phyloP scores from a whole-genome alignment of 2,888 invertebrate genomes.

The Drosophila diplacantha region DNA sequence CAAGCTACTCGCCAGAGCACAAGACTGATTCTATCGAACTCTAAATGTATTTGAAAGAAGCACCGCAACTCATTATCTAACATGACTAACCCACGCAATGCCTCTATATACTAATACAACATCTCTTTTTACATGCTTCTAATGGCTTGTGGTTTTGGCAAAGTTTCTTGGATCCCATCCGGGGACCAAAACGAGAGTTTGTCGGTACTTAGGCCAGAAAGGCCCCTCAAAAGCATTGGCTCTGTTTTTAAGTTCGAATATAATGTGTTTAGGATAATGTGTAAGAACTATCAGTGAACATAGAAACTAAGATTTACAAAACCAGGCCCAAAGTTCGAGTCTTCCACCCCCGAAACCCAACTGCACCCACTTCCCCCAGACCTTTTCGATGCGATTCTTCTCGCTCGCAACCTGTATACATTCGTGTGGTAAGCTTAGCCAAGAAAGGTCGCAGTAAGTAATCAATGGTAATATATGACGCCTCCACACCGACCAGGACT shows the following conservation, averaged over 20 bases:
- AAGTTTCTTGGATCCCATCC: constrained; percentile 36
- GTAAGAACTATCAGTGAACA: neutral
- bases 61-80: constrained; percentile 28
- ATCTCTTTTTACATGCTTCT: constrained; percentile 17
- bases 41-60: constrained; percentile 25
- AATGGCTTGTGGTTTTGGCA: constrained; percentile 42
- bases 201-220: neutral
- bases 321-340: constrained; percentile 49
- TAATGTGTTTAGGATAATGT: neutral
- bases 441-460: constrained; percentile 35
- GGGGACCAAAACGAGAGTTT: neutral
- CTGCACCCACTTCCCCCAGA: constrained; percentile 4
- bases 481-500: constrained; percentile 17
- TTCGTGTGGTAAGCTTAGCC: constrained; percentile 62
- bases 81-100: constrained; percentile 32
- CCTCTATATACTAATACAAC: constrained; percentile 25
- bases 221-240: neutral
- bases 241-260: neutral
- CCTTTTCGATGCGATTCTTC: constrained; percentile 68
- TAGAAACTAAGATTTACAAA: constrained; percentile 32
- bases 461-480: constrained; percentile 28
- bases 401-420: constrained; percentile 65
- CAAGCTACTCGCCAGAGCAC: constrained; percentile 29
- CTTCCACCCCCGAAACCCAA: constrained; percentile 54
- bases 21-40: constrained; percentile 22